Base-by-base conservation (phyloP, 2,113 vertebrate genomes). In the Pangasianodon hypophthalmus region DNA sequence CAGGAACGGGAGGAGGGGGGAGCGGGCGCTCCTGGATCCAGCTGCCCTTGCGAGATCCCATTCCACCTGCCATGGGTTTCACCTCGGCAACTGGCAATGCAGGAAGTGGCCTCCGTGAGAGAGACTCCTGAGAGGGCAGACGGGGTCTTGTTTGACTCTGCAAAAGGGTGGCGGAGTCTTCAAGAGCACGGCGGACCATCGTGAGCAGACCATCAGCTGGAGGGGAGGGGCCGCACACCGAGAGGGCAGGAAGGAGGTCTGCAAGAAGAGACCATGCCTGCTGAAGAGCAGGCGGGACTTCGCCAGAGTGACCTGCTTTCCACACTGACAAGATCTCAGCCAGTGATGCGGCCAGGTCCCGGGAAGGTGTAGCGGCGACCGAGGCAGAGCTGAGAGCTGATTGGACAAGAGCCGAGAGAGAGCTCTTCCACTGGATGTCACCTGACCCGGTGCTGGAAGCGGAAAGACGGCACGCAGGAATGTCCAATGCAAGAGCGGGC, bases 21-120 rank as follows among this genome's bases (percentile, higher is more conserved):
- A 98, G 94, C 18, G 97, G 97, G 24, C 97, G 93, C 93, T 97
- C 97, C 92, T 98, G 97, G 91, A 98, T 98, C 95, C 95, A 96
- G 94, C 97, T 98, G 14, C 97, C 97, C 81, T 97, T 98, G 29
- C 97, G 96, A 32, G 95, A 95, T 54, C 96, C 96, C 96, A 97
- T 96, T 19, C 96, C 96, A 18, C 94, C 94, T 2, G 93, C 94
- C 16, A 96, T 94, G 0, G 97, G 94, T 54, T 96, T 96, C 0
- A 96, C 96, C 10, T 97, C 97, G 4, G 95, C 92, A 79, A 96
- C 95, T 0, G 97, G 97, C 44, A 98, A 95, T 0, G 97, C 97
- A 0, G 97, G 97, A 90, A 98, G 86, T 0, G 97, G 97, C 48
- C 97, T 95, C 4, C 97, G 96, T 5, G 97, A 98, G 67, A 98